phyloP scores from a whole-genome alignment of 2,888 invertebrate species.

The Clistopyga incitator region DNA sequence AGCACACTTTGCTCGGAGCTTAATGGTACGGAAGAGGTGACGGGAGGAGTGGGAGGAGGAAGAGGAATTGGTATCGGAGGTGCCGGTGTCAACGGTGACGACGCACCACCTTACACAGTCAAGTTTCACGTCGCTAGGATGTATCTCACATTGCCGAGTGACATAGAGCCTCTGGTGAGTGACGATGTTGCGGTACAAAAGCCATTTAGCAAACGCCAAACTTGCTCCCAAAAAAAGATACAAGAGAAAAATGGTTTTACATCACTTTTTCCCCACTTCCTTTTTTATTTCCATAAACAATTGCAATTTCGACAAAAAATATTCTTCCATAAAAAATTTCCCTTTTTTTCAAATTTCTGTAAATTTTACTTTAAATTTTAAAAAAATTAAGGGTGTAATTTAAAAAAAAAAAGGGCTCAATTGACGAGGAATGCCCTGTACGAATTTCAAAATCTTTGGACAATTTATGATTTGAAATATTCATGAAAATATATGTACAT shows the following conservation, averaged over 20 bases:
- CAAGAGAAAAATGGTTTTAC: not conserved
- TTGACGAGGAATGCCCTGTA: too few relatives aligned
- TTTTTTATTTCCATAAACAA: too few relatives aligned
- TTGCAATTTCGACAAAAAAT: too few relatives aligned
- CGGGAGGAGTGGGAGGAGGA: slow-evolving; percentile 53
- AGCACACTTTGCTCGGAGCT: slow-evolving; percentile 89
- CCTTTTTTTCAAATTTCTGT: too few relatives aligned
- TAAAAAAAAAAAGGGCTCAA: not conserved
- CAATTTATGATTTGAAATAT: not conserved
- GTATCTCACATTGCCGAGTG: slow-evolving; percentile 86
- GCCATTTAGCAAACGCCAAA: not conserved
- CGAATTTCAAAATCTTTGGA: not conserved
- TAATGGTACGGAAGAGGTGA: slow-evolving; percentile 86
- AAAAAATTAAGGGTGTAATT: not conserved
- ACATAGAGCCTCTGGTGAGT: slow-evolving; percentile 86
- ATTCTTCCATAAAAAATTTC: too few relatives aligned
- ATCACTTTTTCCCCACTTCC: too few relatives aligned
- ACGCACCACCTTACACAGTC: slow-evolving; percentile 87
- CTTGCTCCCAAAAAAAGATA: not conserved
- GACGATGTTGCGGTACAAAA: slow-evolving; percentile 11
- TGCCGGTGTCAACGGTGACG: slow-evolving; percentile 77
- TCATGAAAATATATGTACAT: not conserved
- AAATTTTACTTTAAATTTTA: too few relatives aligned
- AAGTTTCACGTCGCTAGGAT: slow-evolving; percentile 88
- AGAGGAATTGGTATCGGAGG: slow-evolving; percentile 75